Base-by-base conservation (phyloP, 2,888 invertebrate species). In the Heliconius hortense region DNA sequence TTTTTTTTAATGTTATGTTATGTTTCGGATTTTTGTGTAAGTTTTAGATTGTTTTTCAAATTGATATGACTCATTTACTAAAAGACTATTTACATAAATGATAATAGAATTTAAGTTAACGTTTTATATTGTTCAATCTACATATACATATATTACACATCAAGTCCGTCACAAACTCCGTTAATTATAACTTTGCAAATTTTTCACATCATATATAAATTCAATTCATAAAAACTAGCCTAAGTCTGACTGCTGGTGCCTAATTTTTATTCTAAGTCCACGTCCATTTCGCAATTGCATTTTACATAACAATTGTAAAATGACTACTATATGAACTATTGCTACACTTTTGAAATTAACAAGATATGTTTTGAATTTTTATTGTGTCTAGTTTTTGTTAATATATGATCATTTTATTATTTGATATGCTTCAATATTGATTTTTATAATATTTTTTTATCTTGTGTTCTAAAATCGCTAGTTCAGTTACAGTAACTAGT, bases 231-330 rank as follows among this genome's bases (percentile, higher is more conserved):
- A 39, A 64, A 64, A 13, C 35, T 24, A 39, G n/a, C 21, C 35
- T 39, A 64, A 64, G 64, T 66, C 66, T 66, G 66, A 66, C 24
- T 66, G 8, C 66, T 43, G 39, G 66, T 66, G 66, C 66, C 24
- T 66, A 66, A 66, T 43, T 66, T 43, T 26, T 24, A 43, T 66
- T 43, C 24, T 43, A n/a, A 43, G 15, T 24, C 43, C n/a, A n/a
- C n/a, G n/a, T n/a, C 21, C 1, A 64, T 31, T 64, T 35, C 21
- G 4, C n/a, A 35, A 31, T 64, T 31, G 35, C 63, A n/a, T 64
- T 64, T 21, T 64, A 31, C 4, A 4, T 31, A 35, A n/a, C 2
- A 21, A 35, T 64, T 31, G n/a, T 64, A 64, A 35, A 60, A n/a
- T 63, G 11, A 26, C 15, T 26, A 26, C 4, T 35, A 64, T 35